These are phyloP conservation scores for Cheilosia scutellata DNA, from an alignment of 2,888 invertebrate species.

Conservation along the genomic window DNA sequence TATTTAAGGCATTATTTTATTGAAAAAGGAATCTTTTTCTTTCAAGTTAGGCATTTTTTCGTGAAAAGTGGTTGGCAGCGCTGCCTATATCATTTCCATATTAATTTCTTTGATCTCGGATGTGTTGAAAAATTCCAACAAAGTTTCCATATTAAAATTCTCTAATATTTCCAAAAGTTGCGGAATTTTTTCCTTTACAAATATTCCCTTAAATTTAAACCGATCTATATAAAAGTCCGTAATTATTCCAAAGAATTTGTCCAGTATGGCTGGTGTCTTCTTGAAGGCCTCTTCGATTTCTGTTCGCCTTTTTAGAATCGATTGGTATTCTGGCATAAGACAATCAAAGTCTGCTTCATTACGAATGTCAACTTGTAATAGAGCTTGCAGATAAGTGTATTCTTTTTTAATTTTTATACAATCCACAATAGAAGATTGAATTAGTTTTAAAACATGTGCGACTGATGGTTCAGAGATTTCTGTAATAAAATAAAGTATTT, in stretches of 20 bases:
- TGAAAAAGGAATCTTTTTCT: too few species aligned
- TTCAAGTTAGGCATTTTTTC: too few species aligned
- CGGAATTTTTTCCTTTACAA: constrained; percentile 77
- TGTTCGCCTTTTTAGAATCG: constrained; percentile 74
- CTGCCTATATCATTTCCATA: constrained; percentile 41
- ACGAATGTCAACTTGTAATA: constrained; percentile 77
- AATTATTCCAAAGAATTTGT: constrained; percentile 76
- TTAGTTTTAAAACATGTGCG: constrained; percentile 75
- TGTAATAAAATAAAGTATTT: constrained; percentile 23
- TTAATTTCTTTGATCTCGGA: constrained; percentile 46
- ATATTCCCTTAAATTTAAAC: constrained; percentile 78
- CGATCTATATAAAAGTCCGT: constrained; percentile 78
- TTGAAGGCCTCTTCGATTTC: constrained; percentile 76
- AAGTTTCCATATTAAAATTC: constrained; percentile 73
- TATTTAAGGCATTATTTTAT: too few species aligned
- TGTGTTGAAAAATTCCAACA: constrained; percentile 70
- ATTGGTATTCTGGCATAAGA: constrained; percentile 77
- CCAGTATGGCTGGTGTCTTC: constrained; percentile 64
- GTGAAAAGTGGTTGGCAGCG: too few species aligned
- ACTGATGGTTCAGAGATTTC: constrained; percentile 77
- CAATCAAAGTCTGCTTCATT: constrained; percentile 77
- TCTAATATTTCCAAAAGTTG: constrained; percentile 75
- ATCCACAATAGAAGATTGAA: constrained; percentile 75
- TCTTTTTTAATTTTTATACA: constrained; percentile 75
- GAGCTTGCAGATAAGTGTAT: constrained; percentile 75